Conservation (phyloP, 2,888 invertebrate genomes). For the Phaonia tiefii region DNA sequence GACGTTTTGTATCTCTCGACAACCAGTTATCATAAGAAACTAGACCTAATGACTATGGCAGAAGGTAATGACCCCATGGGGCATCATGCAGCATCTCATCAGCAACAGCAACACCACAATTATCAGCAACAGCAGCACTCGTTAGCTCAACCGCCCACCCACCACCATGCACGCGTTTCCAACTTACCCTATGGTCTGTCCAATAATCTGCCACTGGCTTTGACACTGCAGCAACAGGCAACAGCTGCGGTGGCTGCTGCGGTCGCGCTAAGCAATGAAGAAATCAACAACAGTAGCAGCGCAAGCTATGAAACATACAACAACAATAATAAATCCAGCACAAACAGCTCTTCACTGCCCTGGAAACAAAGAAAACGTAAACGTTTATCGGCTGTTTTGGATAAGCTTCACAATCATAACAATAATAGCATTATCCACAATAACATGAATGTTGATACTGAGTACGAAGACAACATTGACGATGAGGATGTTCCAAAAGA, state of each 20-base stretch:
- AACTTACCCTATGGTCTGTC: conserved; percentile 73
- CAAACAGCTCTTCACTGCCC: conserved; percentile 83
- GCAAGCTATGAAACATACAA: conserved; percentile 64
- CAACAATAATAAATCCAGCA: conserved; percentile 67
- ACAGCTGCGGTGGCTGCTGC: conserved; percentile 75
- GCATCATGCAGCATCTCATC: conserved; percentile 80
- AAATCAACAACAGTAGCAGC: conserved; percentile 45
- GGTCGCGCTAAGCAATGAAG: conserved; percentile 70
- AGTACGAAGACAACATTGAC: conserved; percentile 64
- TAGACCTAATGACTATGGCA: conserved; percentile 88
- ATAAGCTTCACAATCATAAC: conserved; percentile 85
- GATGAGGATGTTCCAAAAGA: conserved; percentile 69
- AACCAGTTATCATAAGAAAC: conserved; percentile 72
- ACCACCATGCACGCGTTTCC: conserved; percentile 73
- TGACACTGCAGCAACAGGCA: conserved; percentile 76
- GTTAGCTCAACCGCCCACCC: conserved; percentile 65
- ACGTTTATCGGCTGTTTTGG: conserved; percentile 89
- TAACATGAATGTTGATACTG: conserved; percentile 71
- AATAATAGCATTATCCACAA: conserved; percentile 80
- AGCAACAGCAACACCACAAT: conserved; percentile 70
- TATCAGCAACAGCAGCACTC: conserved; percentile 68
- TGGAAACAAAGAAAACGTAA: conserved; percentile 88
- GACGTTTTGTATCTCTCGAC: not conserved
- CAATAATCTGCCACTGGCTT: conserved; percentile 75
- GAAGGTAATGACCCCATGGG: conserved; percentile 85